Evolutionary conservation across 1,140 invertebrate genomes (phyloP).

Genomic region (Dendroctonus valens): DNA sequence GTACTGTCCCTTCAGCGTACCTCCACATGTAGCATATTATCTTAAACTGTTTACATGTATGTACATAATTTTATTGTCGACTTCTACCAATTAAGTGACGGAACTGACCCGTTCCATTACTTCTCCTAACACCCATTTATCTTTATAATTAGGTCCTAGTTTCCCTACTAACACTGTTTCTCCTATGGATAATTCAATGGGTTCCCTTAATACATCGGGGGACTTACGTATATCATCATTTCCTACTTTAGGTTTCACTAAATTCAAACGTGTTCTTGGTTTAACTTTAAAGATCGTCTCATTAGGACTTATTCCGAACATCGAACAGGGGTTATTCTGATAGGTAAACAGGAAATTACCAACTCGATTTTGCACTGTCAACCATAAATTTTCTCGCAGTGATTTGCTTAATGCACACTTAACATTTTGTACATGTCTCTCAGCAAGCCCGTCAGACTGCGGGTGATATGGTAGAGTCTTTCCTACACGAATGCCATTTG

Average conservation of each 20-base stretch:
- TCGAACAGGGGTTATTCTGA: constrained; percentile 1
- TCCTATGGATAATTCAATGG: not conserved
- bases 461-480: constrained; percentile 23
- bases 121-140: not conserved
- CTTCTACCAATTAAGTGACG: constrained; percentile 3
- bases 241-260: not conserved
- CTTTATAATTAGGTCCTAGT: not conserved
- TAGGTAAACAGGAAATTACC: constrained; percentile 15
- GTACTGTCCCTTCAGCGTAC: no score
- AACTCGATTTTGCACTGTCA: constrained; percentile 17
- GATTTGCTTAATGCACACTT: constrained; percentile 16
- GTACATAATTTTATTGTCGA: not conserved
- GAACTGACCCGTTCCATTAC: constrained; percentile 2
- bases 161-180: constrained; percentile 9
- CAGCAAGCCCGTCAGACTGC: constrained; percentile 24
- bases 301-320: not conserved
- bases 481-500: constrained; percentile 10
- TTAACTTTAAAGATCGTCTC: constrained; percentile 5
- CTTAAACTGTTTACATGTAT: not conserved
- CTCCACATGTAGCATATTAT: no score
- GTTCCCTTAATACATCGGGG: not conserved
- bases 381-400: constrained; percentile 3
- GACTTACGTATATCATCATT: not conserved
- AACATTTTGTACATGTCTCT: constrained; percentile 19
- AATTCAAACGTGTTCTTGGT: no score